Conservation (phyloP, 2,797 vertebrate genomes). For the Oceanodroma leucorhoa region DNA sequence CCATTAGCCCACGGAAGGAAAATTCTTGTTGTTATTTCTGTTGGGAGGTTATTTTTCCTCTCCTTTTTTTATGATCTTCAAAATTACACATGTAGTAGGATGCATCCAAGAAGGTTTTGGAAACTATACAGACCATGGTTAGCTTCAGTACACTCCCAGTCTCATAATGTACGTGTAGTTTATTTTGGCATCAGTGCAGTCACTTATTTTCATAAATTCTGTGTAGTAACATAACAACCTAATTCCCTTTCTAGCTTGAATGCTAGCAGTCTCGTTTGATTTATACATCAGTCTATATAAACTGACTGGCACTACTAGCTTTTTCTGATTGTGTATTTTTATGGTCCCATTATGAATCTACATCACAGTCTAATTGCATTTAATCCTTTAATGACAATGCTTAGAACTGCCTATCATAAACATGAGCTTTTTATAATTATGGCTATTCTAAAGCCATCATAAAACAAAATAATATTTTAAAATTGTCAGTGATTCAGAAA, state of each 20-base stretch:
- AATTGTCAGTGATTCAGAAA: neutral
- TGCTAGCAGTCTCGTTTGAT: neutral
- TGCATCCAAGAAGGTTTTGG: neutral
- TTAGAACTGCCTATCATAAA: neutral
- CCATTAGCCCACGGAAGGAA: neutral
- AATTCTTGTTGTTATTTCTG: neutral
- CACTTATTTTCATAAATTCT: neutral
- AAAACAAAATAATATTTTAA: neutral
- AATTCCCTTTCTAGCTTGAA: neutral
- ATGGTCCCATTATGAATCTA: neutral
- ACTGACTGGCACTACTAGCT: neutral
- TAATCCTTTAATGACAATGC: neutral
- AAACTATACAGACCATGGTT: neutral
- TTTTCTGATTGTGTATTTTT: neutral
- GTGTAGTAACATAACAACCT: neutral
- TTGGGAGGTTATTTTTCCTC: neutral
- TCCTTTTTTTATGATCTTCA: neutral
- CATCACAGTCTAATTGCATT: neutral
- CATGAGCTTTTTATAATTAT: neutral
- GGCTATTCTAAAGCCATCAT: neutral
- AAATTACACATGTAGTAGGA: neutral
- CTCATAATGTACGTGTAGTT: accelerated
- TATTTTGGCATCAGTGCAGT: neutral
- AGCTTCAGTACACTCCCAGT: neutral
- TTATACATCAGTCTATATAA: neutral